Conservation (phyloP, 2,888 invertebrate species). For the Eupithecia pulchellata region DNA sequence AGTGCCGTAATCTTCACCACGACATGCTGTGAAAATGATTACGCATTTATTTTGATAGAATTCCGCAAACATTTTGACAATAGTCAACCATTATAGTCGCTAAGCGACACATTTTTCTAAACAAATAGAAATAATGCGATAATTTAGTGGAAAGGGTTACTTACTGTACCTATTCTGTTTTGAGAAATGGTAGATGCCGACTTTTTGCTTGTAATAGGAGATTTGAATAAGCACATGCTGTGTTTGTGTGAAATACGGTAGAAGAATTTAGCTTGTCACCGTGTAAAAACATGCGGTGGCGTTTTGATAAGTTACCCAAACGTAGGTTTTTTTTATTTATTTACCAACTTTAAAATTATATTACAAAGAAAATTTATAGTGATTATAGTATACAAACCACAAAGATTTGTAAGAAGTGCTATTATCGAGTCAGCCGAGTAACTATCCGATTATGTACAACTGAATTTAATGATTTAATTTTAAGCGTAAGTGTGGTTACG, state of each 20-base stretch:
- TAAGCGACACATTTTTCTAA: slow-evolving; percentile 61
- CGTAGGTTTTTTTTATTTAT: too few relatives aligned
- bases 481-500: too few relatives aligned
- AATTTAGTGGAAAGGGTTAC: slow-evolving; percentile 58
- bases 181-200: slow-evolving; percentile 43
- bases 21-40: slow-evolving; percentile 65
- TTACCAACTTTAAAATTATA: too few relatives aligned
- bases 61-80: slow-evolving; percentile 65
- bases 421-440: too few relatives aligned
- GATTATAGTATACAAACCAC: too few relatives aligned
- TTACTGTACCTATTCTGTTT: slow-evolving; percentile 42
- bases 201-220: slow-evolving; percentile 36
- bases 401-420: too few relatives aligned
- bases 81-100: too few relatives aligned
- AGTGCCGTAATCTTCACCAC: slow-evolving; percentile 23
- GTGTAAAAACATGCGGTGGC: not conserved
- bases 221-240: slow-evolving; percentile 35
- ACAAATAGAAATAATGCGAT: slow-evolving; percentile 58
- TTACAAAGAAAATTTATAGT: too few relatives aligned
- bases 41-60: slow-evolving; percentile 12
- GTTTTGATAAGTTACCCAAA: not conserved
- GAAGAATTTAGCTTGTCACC: not conserved
- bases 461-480: too few relatives aligned
- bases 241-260: slow-evolving; percentile 15
- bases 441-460: too few relatives aligned